A percentile compares a stretch with the other conserved stretches of the same genome.
Evolutionary conservation across 2,888 invertebrate genomes (phyloP).

Genomic region (Aspidiotus rigidus): DNA sequence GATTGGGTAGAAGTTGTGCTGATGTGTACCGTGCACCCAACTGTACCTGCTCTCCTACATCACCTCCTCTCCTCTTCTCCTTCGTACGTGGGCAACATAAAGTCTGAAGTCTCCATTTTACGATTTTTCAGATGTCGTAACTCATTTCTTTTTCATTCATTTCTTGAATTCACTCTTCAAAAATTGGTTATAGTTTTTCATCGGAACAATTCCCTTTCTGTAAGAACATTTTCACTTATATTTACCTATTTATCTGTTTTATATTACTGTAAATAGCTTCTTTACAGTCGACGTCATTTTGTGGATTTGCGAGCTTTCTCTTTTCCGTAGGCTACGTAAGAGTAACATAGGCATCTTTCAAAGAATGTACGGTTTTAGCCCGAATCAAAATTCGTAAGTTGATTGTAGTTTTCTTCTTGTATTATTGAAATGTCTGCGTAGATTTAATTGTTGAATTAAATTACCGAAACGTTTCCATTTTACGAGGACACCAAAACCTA

Average conservation of each 20-base stretch:
- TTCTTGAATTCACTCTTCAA: not conserved
- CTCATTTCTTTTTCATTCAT: no score
- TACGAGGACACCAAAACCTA: not conserved
- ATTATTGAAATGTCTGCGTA: not conserved
- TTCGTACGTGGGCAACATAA: no score
- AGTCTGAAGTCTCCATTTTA: no score
- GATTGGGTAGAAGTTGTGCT: conserved; percentile 21
- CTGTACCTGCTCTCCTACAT: no score
- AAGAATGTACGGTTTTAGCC: not conserved
- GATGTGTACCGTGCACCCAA: conserved; percentile 21
- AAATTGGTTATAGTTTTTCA: conserved; percentile 2
- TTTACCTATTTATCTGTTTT: not conserved
- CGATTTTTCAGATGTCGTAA: no score
- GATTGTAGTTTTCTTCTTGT: not conserved
- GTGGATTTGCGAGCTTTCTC: no score
- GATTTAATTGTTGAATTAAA: conserved; percentile 2
- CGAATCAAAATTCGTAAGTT: conserved; percentile 1
- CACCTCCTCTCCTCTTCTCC: no score
- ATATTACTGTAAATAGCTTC: not conserved
- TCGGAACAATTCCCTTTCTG: not conserved
- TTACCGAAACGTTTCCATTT: not conserved
- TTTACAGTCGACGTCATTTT: no score
- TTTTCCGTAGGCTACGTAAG: no score
- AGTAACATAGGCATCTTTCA: not conserved
- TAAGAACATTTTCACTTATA: not conserved